Conservation (phyloP, 2,888 invertebrate species). For the Tachystola acroxantha region DNA sequence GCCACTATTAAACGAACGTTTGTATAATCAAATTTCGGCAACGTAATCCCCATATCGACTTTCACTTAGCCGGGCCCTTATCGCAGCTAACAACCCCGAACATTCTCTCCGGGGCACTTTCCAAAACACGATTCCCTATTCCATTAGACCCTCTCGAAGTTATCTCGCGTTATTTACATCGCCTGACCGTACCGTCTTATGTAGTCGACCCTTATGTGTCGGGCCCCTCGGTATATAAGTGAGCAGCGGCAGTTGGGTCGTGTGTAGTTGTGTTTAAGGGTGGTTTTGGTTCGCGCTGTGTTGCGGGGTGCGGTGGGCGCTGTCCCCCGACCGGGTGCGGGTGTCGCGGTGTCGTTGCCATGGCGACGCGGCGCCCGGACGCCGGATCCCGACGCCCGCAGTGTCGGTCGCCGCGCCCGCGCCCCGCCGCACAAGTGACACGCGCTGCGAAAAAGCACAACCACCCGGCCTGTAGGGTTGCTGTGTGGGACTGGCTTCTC, state of each 20-base stretch:
- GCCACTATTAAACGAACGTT: constrained; percentile 41
- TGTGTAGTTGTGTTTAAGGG: constrained; percentile 46
- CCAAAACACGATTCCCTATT: constrained; percentile 74
- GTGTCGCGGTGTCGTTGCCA: constrained; percentile 78
- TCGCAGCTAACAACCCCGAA: constrained; percentile 63
- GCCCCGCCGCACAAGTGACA: constrained; percentile 74
- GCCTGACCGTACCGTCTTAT: constrained; percentile 76
- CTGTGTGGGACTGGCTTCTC: constrained; percentile 13
- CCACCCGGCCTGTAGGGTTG: constrained; percentile 50
- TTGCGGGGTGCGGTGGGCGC: constrained; percentile 24
- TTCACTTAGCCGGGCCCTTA: constrained; percentile 56
- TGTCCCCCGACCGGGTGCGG: constrained; percentile 28
- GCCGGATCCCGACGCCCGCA: constrained; percentile 80
- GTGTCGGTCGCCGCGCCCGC: constrained; percentile 74
- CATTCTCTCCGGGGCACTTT: constrained; percentile 71
- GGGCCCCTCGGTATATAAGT: constrained; percentile 50
- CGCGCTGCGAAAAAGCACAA: constrained; percentile 76
- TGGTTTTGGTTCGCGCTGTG: constrained; percentile 34
- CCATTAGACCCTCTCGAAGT: constrained; percentile 75
- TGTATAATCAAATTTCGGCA: constrained; percentile 61
- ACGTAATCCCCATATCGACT: constrained; percentile 67
- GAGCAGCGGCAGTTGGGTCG: constrained; percentile 38
- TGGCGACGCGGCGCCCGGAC: constrained; percentile 79
- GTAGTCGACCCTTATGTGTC: constrained; percentile 65
- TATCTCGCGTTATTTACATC: constrained; percentile 77